Evolutionary conservation across 92 coral and sea anemone species (phyloP), one percentile per base, ranked within the genome.

Genomic region (Diadumene lineata): DNA sequence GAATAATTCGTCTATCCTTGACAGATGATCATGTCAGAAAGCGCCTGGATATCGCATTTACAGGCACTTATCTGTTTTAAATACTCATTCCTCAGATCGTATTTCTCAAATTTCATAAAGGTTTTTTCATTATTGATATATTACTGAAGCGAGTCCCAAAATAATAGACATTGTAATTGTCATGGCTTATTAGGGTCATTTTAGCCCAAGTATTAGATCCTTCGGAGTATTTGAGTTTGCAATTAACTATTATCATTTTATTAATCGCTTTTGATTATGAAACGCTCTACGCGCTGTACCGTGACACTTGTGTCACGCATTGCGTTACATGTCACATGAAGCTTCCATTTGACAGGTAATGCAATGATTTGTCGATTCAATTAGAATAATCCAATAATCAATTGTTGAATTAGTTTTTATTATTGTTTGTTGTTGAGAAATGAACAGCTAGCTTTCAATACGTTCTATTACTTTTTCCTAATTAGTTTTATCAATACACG

Each of bases 131-230:
- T 4, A 4, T 13, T 38, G 13, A 13, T 38, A 38, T 38, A 38
- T 38, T 38, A 6, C 48, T 13, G 6, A 38, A 4, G 13, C 7
- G 7, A 13, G 13, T 38, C 13, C 48, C 13, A 38, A 38, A 38
- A 38, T 38, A 4, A 6, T 4, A 38, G 13, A 38, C 7, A 13
- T 38, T 38, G 13, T 38, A 4, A 38, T 38, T 38, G 48, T 38
- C 48, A 38, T 38, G 48, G 38, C 68, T 22, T 28, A 62, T 62
- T 62, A 62, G 43, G 68, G 43, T 62, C 68, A 27, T 62, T 30
- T 10, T 29, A 6, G 1, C 19, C 43, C 68, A 30, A 62, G 68
- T 30, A 19, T 11, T 28, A 28, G 18, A 29, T 62, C n/a, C 23
- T 28, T 62, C 4, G 22, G 28, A 31, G 29, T 62, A 62, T 62